Conservation (phyloP, 2,888 invertebrate species). For the Cenopis cana region DNA sequence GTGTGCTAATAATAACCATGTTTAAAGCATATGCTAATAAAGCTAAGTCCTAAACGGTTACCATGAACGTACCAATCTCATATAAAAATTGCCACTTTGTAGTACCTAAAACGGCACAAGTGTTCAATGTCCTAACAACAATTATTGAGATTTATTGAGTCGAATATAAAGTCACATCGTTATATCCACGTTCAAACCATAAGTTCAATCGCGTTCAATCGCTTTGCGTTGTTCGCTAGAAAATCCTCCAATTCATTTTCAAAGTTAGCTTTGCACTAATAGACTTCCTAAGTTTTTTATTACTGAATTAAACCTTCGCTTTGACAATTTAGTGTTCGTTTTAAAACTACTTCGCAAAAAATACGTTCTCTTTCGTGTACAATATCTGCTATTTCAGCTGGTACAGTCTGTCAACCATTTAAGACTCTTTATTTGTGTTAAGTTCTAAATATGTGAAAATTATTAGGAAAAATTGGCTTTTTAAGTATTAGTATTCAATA, state of each 20-base stretch:
- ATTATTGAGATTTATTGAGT: not conserved
- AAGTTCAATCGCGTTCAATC: not conserved
- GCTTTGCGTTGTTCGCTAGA: conserved; percentile 10
- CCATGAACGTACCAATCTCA: too few relatives aligned
- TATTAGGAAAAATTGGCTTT: too few relatives aligned
- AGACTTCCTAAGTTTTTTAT: conserved; percentile 30
- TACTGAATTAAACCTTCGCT: conserved; percentile 27
- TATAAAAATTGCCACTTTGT: too few relatives aligned
- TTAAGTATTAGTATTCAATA: too few relatives aligned
- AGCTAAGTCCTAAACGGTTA: too few relatives aligned
- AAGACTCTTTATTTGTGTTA: too few relatives aligned
- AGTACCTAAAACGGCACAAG: not conserved
- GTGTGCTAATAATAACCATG: too few relatives aligned
- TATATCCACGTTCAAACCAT: not conserved
- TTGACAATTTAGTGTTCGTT: conserved; percentile 29
- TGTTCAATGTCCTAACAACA: not conserved
- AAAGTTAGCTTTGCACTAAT: conserved; percentile 37
- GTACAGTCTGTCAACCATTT: too few relatives aligned
- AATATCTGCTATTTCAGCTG: not conserved
- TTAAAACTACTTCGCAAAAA: conserved; percentile 26
- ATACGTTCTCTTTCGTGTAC: too few relatives aligned
- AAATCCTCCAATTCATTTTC: conserved; percentile 22
- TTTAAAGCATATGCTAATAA: too few relatives aligned
- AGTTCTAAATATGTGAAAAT: too few relatives aligned
- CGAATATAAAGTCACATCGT: not conserved